phyloP scores from a whole-genome alignment of 2,888 invertebrate genomes.

The Drepanosiphum platanoidis region DNA sequence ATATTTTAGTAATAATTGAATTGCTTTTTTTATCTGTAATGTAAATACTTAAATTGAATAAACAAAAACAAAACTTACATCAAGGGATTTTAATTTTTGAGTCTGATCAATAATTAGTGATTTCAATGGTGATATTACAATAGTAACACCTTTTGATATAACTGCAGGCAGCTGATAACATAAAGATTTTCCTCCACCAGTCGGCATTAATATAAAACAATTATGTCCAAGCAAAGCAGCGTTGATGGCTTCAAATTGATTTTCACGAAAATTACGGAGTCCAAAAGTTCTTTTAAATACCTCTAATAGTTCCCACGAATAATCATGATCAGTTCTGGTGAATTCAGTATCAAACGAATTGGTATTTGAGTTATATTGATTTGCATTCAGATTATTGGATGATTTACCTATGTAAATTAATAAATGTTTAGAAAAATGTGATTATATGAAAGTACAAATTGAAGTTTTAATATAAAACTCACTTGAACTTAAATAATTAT shows the following conservation, averaged over 20 bases:
- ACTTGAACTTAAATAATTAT: neutral
- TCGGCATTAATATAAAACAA: constrained; percentile 86
- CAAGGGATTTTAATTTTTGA: constrained; percentile 74
- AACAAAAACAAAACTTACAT: constrained; percentile 67
- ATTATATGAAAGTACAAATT: neutral
- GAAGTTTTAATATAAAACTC: neutral
- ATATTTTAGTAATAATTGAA: no score
- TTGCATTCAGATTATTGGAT: constrained; percentile 33
- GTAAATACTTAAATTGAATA: no score
- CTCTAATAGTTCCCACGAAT: constrained; percentile 34
- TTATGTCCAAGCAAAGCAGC: constrained; percentile 82
- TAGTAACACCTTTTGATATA: constrained; percentile 75
- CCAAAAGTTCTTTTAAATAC: constrained; percentile 33
- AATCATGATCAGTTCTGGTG: constrained; percentile 64
- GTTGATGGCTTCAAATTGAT: constrained; percentile 87
- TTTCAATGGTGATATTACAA: constrained; percentile 85
- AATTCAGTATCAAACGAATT: constrained; percentile 66
- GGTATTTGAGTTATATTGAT: constrained; percentile 12
- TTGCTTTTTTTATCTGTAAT: neutral
- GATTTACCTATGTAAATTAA: neutral
- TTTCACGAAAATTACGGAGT: constrained; percentile 73
- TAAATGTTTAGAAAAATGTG: neutral
- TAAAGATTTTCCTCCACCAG: constrained; percentile 91
- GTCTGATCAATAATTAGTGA: constrained; percentile 93
- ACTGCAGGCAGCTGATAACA: constrained; percentile 89